Evolutionary conservation across 2,113 vertebrate genomes (phyloP), one percentile per base, ranked within the genome.

Genomic region (Rousettus leschenaultii): DNA sequence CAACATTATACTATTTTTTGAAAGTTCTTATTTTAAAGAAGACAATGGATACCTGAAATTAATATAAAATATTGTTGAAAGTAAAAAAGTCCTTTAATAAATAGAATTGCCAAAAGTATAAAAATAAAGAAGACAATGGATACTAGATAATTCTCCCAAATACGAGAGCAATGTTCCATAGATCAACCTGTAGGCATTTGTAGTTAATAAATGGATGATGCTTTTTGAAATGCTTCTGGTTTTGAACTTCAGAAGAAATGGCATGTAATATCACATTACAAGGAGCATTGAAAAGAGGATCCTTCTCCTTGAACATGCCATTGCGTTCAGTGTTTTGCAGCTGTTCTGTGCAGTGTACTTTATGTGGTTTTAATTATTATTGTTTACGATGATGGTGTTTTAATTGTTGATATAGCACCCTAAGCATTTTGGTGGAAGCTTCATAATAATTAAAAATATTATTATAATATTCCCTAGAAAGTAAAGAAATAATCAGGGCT

Each of bases 361-460:
- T 96, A 89, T 91, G 95, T 95, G 92, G 28, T 7, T 96, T 89
- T 97, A 96, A 91, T 98, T 98, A 95, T 85, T 96, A 96, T 93
- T 66, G 33, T 97, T 98, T 97, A 89, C 51, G 74, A 89, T 89
- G 70, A 96, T 93, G 97, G 74, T 35, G 11, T 89, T 97, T 91
- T 93, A 97, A 97, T 96, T 98, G 91, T 97, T 98, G 95, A 94
- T 98, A 86, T 89, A 94, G 86, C 0, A 3, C 66, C 82, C 68
- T 78, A 68, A 96, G 48, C 66, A 80, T 88, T 84, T 96, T 57
- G 21, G 74, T 90, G 71, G 88, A 86, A 86, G 38, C 79, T 97
- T 51, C 45, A 93, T 98, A 86, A 87, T 97, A 96, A 97, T 95
- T 91, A 66, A 84, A 96, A 95, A 74, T 95, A 92, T 66, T 86